Evolutionary conservation across 1,140 invertebrate genomes (phyloP).

Genomic region (Daktulosphaira vitifoliae): DNA sequence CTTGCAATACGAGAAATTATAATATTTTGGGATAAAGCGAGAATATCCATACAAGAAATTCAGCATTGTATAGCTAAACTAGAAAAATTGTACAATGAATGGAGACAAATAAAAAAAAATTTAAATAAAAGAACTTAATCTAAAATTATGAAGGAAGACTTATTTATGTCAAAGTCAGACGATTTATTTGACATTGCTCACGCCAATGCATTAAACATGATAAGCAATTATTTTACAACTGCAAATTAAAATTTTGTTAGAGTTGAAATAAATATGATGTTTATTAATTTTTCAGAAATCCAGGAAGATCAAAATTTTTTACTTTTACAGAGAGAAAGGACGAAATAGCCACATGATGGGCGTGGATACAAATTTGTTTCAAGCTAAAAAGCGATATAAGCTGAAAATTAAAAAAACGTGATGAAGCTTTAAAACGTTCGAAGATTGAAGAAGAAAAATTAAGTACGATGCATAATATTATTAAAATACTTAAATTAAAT

Average conservation of each 20-base stretch:
- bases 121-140: constrained; percentile 7
- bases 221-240: background rate
- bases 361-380: background rate
- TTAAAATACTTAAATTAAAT: background rate
- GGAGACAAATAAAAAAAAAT: constrained; percentile 31
- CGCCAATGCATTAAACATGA: constrained; percentile 36
- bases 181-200: no score
- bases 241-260: constrained; percentile 33
- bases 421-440: background rate
- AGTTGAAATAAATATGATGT: no score
- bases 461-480: background rate
- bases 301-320: background rate
- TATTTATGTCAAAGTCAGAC: constrained; percentile 35
- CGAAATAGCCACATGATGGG: background rate
- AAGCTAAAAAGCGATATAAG: background rate
- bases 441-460: background rate
- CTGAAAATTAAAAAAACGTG: background rate
- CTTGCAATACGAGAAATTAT: no score
- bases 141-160: constrained; percentile 29
- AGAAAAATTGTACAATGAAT: no score
- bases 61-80: no score
- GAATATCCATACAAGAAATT: no score
- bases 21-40: no score
- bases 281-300: background rate
- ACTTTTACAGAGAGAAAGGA: background rate